phyloP scores from a whole-genome alignment of 1,140 invertebrate genomes.

The Melipona quadrifasciata region DNA sequence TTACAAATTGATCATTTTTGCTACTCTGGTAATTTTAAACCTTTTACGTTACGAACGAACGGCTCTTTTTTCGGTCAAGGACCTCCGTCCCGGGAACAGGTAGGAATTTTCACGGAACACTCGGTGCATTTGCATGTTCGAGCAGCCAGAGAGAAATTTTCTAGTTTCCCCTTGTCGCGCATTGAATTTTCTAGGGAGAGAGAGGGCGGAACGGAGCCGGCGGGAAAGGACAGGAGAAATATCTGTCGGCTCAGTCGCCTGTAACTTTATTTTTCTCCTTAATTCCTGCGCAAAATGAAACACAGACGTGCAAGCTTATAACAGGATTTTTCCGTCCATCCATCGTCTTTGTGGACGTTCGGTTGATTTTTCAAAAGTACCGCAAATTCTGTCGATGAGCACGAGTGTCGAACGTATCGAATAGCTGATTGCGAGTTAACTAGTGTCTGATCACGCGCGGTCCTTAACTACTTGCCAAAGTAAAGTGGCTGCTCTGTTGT shows the following conservation, averaged over 20 bases:
- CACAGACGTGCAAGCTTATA: too few species aligned
- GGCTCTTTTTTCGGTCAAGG: not conserved
- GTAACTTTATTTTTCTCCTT: conserved; percentile 40
- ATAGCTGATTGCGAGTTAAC: not conserved
- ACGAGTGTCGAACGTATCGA: conserved; percentile 19
- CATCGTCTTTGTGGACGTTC: not conserved
- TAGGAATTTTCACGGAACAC: conserved; percentile 21
- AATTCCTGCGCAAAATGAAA: conserved; percentile 46
- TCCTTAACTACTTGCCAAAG: conserved; percentile 40
- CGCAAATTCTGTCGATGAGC: conserved; percentile 17
- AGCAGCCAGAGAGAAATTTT: conserved; percentile 47
- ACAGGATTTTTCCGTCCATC: conserved; percentile 46
- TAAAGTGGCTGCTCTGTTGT: too few species aligned
- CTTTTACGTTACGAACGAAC: not conserved
- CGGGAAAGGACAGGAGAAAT: conserved; percentile 4
- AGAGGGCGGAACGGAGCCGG: not conserved
- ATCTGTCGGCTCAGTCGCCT: conserved; percentile 9
- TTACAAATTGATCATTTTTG: too few species aligned
- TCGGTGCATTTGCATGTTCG: conserved; percentile 11
- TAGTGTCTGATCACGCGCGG: conserved; percentile 36
- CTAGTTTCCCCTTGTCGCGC: conserved; percentile 37
- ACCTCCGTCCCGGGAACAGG: not conserved
- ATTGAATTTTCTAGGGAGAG: conserved; percentile 44
- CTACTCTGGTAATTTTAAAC: too few species aligned
- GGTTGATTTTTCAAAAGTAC: conserved; percentile 52